Percentiles rank a stretch among this genome's conserved stretches.
These are phyloP conservation scores for Urocitellus parryii DNA, from an alignment of 2,113 vertebrate genomes.

Conservation along the genomic window DNA sequence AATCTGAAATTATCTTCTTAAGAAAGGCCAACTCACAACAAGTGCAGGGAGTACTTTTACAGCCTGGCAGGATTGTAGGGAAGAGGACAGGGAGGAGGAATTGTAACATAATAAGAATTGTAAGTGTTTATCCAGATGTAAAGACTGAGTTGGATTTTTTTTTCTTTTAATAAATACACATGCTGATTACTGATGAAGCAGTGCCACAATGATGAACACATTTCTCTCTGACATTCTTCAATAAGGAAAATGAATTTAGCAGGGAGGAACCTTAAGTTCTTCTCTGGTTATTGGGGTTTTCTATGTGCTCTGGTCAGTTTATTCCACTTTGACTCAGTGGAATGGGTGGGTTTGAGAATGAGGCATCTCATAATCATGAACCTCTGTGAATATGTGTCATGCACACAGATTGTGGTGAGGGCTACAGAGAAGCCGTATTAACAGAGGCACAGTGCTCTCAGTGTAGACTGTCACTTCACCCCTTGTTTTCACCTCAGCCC, in stretches of 20 bases:
- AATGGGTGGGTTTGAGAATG: not conserved
- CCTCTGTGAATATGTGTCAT: fast-evolving
- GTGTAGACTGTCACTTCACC: not conserved
- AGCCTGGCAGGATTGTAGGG: no score
- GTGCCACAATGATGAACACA: not conserved
- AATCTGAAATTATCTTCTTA: not conserved
- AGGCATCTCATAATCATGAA: not conserved
- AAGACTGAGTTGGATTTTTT: not conserved
- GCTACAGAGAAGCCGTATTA: not conserved
- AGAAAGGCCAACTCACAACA: not conserved
- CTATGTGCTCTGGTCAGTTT: not conserved
- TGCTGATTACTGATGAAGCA: not conserved
- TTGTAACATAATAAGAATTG: not conserved
- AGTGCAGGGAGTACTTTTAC: not conserved
- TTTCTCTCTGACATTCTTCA: not conserved
- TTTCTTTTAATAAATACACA: not conserved
- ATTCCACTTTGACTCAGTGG: not conserved
- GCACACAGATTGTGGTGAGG: not conserved
- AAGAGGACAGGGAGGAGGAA: not conserved
- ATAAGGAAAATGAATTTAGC: not conserved
- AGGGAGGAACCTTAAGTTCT: not conserved
- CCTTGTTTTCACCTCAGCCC: not conserved
- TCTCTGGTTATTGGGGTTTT: not conserved
- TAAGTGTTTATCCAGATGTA: not conserved
- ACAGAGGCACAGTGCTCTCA: not conserved